Evolutionary conservation across 2,888 invertebrate species (phyloP).

Genomic region (Gari tellinella): DNA sequence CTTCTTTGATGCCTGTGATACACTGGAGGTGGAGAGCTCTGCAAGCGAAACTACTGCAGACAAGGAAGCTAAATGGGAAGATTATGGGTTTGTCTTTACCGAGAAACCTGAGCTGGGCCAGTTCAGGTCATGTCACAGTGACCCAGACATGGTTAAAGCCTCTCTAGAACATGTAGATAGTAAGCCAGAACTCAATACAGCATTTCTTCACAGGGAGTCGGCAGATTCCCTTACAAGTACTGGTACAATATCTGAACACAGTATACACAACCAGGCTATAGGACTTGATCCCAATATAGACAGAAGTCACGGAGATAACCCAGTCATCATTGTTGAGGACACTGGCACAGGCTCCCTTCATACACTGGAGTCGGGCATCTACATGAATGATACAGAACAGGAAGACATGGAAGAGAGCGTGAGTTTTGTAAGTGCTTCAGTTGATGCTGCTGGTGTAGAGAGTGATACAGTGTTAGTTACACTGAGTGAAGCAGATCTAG

Average conservation of each 20-base stretch:
- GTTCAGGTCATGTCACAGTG: neutral
- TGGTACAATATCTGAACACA: too few relatives aligned
- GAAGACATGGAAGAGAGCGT: neutral
- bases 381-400: neutral
- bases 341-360: neutral
- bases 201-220: conserved; percentile 28
- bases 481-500: conserved; percentile 35
- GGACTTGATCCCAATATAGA: too few relatives aligned
- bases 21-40: too few relatives aligned
- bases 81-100: neutral
- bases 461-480: conserved; percentile 20
- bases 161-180: conserved; percentile 22
- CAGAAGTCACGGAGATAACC: neutral
- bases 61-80: neutral
- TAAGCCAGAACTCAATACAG: conserved; percentile 45
- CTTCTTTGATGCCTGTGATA: too few relatives aligned
- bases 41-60: too few relatives aligned
- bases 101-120: neutral
- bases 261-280: too few relatives aligned
- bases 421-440: neutral
- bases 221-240: conserved; percentile 1
- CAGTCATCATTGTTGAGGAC: conserved; percentile 2
- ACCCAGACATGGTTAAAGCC: neutral
- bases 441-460: neutral
- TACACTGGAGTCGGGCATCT: neutral